A percentile compares a stretch with the other conserved stretches of the same genome.
Evolutionary conservation across 30 jellyfish, hydroid and myxozoan genomes (phyloP).

Genomic region (Pseudorhiza aurosa): DNA sequence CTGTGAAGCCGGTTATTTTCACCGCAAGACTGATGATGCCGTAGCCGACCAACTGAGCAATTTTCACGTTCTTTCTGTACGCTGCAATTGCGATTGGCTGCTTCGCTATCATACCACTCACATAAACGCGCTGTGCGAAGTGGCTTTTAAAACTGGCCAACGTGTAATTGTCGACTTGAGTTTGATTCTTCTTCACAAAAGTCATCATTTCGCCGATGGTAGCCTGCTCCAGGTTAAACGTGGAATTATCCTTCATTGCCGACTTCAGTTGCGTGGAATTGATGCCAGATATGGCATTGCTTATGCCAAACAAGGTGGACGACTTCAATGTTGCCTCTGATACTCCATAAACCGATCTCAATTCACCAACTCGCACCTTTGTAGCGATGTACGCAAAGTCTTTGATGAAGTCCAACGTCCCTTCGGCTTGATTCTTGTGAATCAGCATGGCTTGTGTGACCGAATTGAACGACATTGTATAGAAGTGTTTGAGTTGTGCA

Average conservation of each 20-base stretch:
- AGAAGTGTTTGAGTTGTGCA: not conserved
- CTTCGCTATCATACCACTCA: not conserved
- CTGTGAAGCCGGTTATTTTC: slow-evolving; percentile 9
- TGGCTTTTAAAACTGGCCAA: not conserved
- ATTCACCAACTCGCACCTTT: not conserved
- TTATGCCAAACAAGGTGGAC: not conserved
- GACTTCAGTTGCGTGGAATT: not conserved
- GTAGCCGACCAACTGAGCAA: not conserved
- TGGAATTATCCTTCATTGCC: not conserved
- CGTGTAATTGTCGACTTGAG: not conserved
- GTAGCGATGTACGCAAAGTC: slow-evolving; percentile 16
- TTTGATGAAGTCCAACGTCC: slow-evolving; percentile 5
- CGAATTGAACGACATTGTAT: slow-evolving; percentile 32
- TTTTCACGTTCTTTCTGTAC: slow-evolving; percentile 7
- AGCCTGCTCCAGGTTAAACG: not conserved
- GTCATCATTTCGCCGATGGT: not conserved
- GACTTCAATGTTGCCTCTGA: not conserved
- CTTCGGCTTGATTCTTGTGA: slow-evolving; percentile 25
- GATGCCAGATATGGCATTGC: slow-evolving; percentile 7
- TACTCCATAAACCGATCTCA: slow-evolving; percentile 7
- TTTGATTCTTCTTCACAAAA: not conserved
- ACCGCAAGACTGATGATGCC: slow-evolving; percentile 6
- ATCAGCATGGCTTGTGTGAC: slow-evolving; percentile 15
- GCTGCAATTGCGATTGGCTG: slow-evolving; percentile 48
- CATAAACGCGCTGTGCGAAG: not conserved